Base-by-base conservation (phyloP, 2,888 invertebrate species). In the Rotaria macrura region DNA sequence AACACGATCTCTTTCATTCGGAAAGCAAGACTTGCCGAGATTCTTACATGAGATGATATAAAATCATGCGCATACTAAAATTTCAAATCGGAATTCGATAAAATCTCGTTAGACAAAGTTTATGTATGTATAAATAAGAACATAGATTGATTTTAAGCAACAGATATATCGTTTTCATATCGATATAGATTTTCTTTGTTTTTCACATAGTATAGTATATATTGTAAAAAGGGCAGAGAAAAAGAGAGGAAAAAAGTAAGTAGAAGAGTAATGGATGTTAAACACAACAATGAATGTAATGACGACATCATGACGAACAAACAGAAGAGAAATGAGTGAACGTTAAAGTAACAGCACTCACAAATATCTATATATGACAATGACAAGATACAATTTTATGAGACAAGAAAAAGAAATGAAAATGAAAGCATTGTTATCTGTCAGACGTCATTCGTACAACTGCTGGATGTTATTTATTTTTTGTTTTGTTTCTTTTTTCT, bases 231-330 rank as follows among this genome's bases (percentile, higher is more conserved):
- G 65, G 65, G 65, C 34, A 65, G 65, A 65, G 20, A 65, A 34
- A 65, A 65, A 65, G 65, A 65, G 17, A 65, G 65, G 20, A 5
- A 14, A 34, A 38, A 65, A 65, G 65, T 65, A 65, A 34, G 34
- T 34, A 65, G 65, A 65, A 65, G 65, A 65, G 65, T 34, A 65
- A 34, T 20, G 65, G 34, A 65, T 65, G 65, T 38, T 65, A 65
- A 65, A 65, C 65, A 65, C 65, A 65, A 65, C 65, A 65, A 65
- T 65, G 65, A 65, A 65, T 65, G 65, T 34, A 34, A 65, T 65
- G 34, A 65, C 65, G 65, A 65, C 65, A 65, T 65, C 65, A 34
- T 65, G 34, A 65, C 34, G 65, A 65, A 65, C 34, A 65, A 65
- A 34, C 29, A 65, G 34, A 65, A 34, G 17, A 65, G 17, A 65